Evolutionary conservation across 2,113 vertebrate genomes (phyloP), one percentile per base, ranked within the genome.

Genomic region (Campylorhamphus procurvoides): DNA sequence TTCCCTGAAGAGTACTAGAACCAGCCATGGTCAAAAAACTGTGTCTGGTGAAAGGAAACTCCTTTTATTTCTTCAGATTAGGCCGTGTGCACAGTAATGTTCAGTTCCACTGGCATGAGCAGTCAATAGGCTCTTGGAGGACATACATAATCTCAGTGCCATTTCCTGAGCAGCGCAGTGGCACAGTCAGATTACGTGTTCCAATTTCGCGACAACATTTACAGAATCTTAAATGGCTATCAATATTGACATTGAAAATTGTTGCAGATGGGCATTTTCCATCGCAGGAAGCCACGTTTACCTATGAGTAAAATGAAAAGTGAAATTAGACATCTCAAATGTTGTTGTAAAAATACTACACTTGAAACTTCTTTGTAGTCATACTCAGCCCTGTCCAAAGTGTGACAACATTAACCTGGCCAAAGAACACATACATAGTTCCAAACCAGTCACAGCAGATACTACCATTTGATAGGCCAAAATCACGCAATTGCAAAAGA

Each of bases 191-290:
- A 49, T 98, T 98, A 66, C 99, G 98, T 4, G 99, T 98, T 94
- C 98, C 98, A 42, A 96, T 98, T 97, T 99, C 99, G 9, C 99
- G 98, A 81, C 99, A 99, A 72, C 99, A 99, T 95, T 99, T 99
- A 95, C 99, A 99, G 97, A 99, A 99, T 74, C 99, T 98, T 81
- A 99, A 98, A 42, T 99, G 99, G 91, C 98, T 99, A 93, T 99
- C 99, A 86, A 99, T 98, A 96, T 99, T 99, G 93, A 99, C 98
- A 97, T 99, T 99, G 96, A 99, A 99, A 96, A 99, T 99, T 89
- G 99, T 99, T 96, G 99, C 99, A 40, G 99, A 99, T 0, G 99
- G 99, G 94, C 99, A 99, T 94, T 99, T 99, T 58, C 99, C 99
- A 94, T 99, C 99, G 78, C 99, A 99, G 33, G 99, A 99, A 93